Evolutionary conservation across 1,140 invertebrate species (phyloP).

Genomic region (Bacillus rossius): DNA sequence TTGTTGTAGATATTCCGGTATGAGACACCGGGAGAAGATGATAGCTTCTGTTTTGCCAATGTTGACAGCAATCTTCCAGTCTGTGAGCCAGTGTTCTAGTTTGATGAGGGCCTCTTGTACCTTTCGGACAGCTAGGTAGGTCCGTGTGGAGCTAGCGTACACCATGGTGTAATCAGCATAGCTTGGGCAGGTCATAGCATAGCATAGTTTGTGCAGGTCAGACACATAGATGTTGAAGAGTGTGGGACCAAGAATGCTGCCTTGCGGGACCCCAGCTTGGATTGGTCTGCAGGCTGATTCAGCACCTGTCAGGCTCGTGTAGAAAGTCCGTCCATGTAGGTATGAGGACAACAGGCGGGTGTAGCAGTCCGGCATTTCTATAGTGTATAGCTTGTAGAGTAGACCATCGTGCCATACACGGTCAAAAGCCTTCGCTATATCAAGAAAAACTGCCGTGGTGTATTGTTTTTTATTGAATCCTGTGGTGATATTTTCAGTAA

Average conservation of each 20-base stretch:
- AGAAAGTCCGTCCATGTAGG: neutral
- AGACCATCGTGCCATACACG: conserved; percentile 33
- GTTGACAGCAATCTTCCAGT: neutral
- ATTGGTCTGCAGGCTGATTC: neutral
- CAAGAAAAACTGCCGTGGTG: conserved; percentile 31
- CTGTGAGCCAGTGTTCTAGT: neutral
- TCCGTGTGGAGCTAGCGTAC: neutral
- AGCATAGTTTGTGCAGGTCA: conserved; percentile 8
- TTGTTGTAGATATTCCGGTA: neutral
- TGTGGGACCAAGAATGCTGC: conserved; percentile 11
- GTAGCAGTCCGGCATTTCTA: neutral
- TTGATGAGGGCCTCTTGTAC: neutral
- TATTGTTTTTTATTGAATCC: conserved; percentile 28
- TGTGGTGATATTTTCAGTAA: conserved; percentile 21
- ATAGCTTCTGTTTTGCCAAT: neutral
- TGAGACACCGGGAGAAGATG: neutral
- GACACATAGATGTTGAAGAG: conserved; percentile 16
- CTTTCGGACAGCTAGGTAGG: neutral
- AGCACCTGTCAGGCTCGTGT: neutral
- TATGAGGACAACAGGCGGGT: neutral
- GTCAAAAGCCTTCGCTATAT: conserved; percentile 35
- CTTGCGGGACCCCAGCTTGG: conserved; percentile 9
- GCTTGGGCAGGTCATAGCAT: neutral
- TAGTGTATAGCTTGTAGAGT: neutral
- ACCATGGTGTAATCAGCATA: conserved; percentile 15